phyloP scores from a whole-genome alignment of 2,797 vertebrate species.

The Arnoldichthys spilopterus region DNA sequence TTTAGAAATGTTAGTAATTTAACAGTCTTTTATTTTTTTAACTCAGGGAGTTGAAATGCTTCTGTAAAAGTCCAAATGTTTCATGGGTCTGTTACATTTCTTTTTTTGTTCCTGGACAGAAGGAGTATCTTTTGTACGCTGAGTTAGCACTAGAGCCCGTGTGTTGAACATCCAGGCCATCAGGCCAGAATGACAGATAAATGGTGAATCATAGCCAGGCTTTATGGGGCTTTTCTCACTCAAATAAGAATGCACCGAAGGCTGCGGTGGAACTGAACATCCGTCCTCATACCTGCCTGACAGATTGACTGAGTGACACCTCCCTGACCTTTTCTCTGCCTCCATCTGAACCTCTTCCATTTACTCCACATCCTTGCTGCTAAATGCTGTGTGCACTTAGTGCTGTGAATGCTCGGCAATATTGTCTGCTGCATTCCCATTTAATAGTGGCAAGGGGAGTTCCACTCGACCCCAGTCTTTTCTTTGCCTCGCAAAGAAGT shows the following conservation, averaged over 20 bases:
- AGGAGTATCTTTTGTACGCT: slow-evolving; percentile 20
- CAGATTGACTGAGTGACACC: slow-evolving; percentile 69
- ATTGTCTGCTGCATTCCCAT: slow-evolving; percentile 52
- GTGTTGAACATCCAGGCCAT: slow-evolving; percentile 37
- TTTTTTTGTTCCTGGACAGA: slow-evolving; percentile 30
- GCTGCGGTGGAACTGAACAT: slow-evolving; percentile 50
- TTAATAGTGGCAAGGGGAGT: slow-evolving; percentile 67
- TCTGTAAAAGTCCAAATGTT: too few relatives aligned
- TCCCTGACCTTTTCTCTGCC: slow-evolving; percentile 63
- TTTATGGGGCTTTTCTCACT: slow-evolving; percentile 50
- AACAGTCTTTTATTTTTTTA: not conserved
- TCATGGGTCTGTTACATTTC: too few relatives aligned
- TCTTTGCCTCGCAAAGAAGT: slow-evolving; percentile 65
- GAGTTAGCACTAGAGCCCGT: slow-evolving; percentile 5
- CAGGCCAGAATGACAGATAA: slow-evolving; percentile 50
- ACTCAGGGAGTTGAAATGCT: too few relatives aligned
- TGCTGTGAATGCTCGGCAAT: slow-evolving; percentile 39
- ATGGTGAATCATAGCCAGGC: slow-evolving; percentile 53
- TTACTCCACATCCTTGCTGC: slow-evolving; percentile 66
- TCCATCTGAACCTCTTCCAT: slow-evolving; percentile 62
- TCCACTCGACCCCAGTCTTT: slow-evolving; percentile 52
- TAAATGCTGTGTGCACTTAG: slow-evolving; percentile 59
- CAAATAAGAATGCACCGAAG: slow-evolving; percentile 50
- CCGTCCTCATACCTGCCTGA: slow-evolving; percentile 58
- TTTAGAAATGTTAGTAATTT: not conserved